These are phyloP conservation scores for Spea multiplicata DNA, from an alignment of 2,113 vertebrate genomes.

Conservation along the genomic window DNA sequence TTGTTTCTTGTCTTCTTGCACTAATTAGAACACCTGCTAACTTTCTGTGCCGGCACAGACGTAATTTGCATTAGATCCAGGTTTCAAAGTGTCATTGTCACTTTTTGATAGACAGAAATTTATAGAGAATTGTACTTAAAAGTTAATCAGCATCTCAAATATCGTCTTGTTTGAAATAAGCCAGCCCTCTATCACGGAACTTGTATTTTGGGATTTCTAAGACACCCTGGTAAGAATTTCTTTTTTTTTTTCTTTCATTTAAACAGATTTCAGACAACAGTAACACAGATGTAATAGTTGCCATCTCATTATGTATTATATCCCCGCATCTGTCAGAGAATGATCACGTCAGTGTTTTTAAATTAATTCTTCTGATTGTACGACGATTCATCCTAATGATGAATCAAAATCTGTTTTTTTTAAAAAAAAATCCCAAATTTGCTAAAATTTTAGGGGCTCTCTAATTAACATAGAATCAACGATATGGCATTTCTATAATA, in stretches of 20 bases:
- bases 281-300: slow-evolving; percentile 35
- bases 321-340: slow-evolving; percentile 1
- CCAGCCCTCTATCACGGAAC: slow-evolving; percentile 19
- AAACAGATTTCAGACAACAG: slow-evolving; percentile 40
- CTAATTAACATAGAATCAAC: too few relatives aligned
- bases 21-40: slow-evolving; percentile 78
- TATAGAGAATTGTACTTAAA: slow-evolving; percentile 72
- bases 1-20: slow-evolving; percentile 72
- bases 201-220: slow-evolving; percentile 54
- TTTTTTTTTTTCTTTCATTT: slow-evolving; percentile 38
- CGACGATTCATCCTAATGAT: too few relatives aligned
- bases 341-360: too few relatives aligned
- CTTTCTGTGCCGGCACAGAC: slow-evolving; percentile 60
- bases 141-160: slow-evolving; percentile 68
- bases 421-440: too few relatives aligned
- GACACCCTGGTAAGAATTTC: slow-evolving; percentile 52
- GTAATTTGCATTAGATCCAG: slow-evolving; percentile 73
- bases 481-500: too few relatives aligned
- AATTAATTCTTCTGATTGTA: too few relatives aligned
- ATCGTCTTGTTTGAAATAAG: slow-evolving; percentile 53
- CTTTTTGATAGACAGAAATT: slow-evolving; percentile 72
- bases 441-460: too few relatives aligned
- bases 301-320: neutral
- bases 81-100: slow-evolving; percentile 67
- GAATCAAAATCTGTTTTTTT: too few relatives aligned